Evolutionary conservation across 1,140 invertebrate genomes (phyloP), one percentile per base, ranked within the genome.

Genomic region (Araneus ventricosus): DNA sequence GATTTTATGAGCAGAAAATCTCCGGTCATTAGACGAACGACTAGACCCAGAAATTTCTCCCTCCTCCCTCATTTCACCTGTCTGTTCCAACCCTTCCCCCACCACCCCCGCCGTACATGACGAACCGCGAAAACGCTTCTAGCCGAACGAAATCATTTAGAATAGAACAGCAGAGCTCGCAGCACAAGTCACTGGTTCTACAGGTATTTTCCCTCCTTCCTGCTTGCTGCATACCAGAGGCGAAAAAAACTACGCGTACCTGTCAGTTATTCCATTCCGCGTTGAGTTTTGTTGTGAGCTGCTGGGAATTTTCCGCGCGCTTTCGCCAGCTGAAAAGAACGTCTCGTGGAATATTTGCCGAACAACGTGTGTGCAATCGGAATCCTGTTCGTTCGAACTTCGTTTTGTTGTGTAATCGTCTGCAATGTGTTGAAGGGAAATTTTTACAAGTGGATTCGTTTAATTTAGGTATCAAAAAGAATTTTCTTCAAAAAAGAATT

Each of bases 121-220:
- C 88, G 52, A 57, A 90, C 41, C 70, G 70, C 88, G 39, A 75
- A 88, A 88, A 41, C 87, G 27, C 67, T 88, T 39, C 85, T 27
- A 75, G 84, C 84, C 45, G 37, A 57, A n/a, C 84, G 6, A 63
- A 70, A 45, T 41, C 87, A 87, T 45, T 67, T 67, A 8, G 39
- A 27, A 75, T 27, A 22, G 45, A 52, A 17, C 45, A 52, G 45
- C 45, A 52, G 45, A 45, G 67, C 61, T 45, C 14, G 24, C 61
- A 88, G 87, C 61, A 75, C 57, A 87, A 70, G 67, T 59, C 80
- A 84, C 89, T 91, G 80, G 89, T 91, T 84, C 79, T 57, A 84
- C 89, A 91, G 80, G 79, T 91, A 91, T 91, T 84, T 84, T 91
- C 70, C 61, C 30, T 61, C 59, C 89, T 91, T 91, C 89, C 89